Conservation (phyloP, 2,888 invertebrate species). For the Fissipunctia ypsillon region DNA sequence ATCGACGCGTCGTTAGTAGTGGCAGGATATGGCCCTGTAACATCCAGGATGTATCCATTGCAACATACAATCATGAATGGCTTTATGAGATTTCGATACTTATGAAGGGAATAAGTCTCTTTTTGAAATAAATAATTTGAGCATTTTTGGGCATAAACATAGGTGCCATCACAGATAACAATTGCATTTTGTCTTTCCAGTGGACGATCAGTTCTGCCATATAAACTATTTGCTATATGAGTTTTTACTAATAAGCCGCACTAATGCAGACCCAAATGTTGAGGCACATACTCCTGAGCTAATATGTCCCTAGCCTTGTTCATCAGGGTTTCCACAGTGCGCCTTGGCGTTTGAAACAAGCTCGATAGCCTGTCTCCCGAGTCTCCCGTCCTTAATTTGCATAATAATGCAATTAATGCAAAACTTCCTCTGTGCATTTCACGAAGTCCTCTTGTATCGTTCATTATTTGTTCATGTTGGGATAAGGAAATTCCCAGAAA, state of each 20-base stretch:
- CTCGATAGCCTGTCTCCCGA: too few relatives aligned
- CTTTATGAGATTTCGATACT: slow-evolving; percentile 23
- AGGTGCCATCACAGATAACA: slow-evolving; percentile 37
- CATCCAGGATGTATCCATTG: slow-evolving; percentile 35
- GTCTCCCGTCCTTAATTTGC: too few relatives aligned
- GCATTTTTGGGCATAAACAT: slow-evolving; percentile 34
- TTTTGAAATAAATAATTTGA: slow-evolving; percentile 19
- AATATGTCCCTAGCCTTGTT: too few relatives aligned
- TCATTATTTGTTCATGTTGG: too few relatives aligned
- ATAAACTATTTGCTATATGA: slow-evolving; percentile 30
- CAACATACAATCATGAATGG: slow-evolving; percentile 24
- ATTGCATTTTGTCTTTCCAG: slow-evolving; percentile 28
- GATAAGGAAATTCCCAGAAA: too few relatives aligned
- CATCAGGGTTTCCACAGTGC: too few relatives aligned
- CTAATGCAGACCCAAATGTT: slow-evolving; percentile 8
- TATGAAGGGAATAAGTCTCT: slow-evolving; percentile 10
- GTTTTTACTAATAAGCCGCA: slow-evolving; percentile 27
- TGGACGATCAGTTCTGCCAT: slow-evolving; percentile 25
- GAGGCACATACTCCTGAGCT: too few relatives aligned
- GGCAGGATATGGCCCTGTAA: slow-evolving; percentile 30
- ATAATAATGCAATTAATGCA: too few relatives aligned
- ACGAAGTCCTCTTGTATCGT: too few relatives aligned
- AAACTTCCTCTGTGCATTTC: too few relatives aligned
- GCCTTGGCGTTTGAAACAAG: too few relatives aligned
- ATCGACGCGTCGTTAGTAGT: slow-evolving; percentile 28